These are phyloP conservation scores for Rhynchotus rufescens DNA, from an alignment of 2,797 vertebrate genomes.

Conservation along the genomic window DNA sequence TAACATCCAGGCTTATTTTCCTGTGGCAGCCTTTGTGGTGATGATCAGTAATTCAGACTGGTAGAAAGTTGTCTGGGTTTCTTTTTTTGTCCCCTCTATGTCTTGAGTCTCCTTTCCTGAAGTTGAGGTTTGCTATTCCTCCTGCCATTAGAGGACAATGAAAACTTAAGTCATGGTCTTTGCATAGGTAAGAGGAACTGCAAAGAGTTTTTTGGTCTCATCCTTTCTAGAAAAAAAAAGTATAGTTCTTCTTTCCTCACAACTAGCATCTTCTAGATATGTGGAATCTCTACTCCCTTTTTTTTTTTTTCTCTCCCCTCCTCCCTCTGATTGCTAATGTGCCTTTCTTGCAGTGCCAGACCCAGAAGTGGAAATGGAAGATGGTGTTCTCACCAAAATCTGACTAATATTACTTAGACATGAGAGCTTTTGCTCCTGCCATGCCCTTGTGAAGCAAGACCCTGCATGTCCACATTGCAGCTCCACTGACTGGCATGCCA, in stretches of 20 bases:
- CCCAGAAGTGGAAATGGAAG: not conserved
- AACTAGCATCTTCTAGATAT: too few species aligned
- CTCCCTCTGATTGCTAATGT: too few species aligned
- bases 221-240: not conserved
- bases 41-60: not conserved
- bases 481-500: not conserved
- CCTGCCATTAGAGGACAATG: not conserved
- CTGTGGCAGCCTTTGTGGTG: not conserved
- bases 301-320: too few species aligned
- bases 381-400: not conserved
- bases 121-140: not conserved
- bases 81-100: not conserved
- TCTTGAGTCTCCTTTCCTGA: not conserved
- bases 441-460: not conserved
- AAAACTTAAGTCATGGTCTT: not conserved
- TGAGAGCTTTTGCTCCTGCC: not conserved
- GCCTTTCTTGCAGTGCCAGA: not conserved
- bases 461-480: not conserved
- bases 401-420: not conserved
- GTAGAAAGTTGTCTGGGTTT: not conserved
- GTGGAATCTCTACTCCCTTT: too few species aligned
- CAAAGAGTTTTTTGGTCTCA: not conserved
- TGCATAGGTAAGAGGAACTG: not conserved
- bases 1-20: not conserved
- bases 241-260: too few species aligned